Evolutionary conservation across 2,888 invertebrate genomes (phyloP), one percentile per base, ranked within the genome.

Genomic region (Pseudococcus jackbeardsleyi): DNA sequence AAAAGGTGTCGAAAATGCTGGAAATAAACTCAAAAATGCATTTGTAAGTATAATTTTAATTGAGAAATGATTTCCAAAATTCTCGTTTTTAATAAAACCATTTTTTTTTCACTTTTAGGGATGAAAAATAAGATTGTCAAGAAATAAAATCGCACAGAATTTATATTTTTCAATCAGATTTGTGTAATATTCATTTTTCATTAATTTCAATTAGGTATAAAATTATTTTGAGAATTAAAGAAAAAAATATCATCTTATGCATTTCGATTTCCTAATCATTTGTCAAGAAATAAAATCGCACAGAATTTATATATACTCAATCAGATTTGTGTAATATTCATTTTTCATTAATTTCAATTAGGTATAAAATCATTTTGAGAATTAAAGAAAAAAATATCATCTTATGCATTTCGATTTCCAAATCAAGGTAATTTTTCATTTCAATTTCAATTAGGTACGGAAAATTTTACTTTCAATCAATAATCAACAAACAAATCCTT

Each of bases 21-120:
- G 42, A 0, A 82, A 82, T 8, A 46, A 19, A 46, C 8, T 82
- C 5, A 19, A 19, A 82, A 82, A 82, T n/a, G 2, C 46, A 46
- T 82, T 82, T 19, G 79, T 82, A 82, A 82, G 79, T 82, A 50
- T 50, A 50, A 50, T 50, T 50, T 12, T 50, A 15, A 50, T 50
- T 50, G 42, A 33, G 26, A 42, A 42, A 42, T 42, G 42, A 9
- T 42, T 42, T 42, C 8, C 7, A 42, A 9, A 42, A 42, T 42
- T 42, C 3, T 42, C 7, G 42, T 6, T 42, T 42, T 42, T 8
- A 42, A 42, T 42, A 42, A 39, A 42, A 42, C 9, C 19, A 15
- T 7, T n/a, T 59, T 64, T 64, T 64, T n/a, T 54, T 54, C 0
- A n/a, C 22, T 64, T 64, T 64, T 12, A 64, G 64, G 9, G 59